These are phyloP conservation scores for Tauraco erythrolophus DNA, from an alignment of 2,113 vertebrate genomes.

Conservation along the genomic window DNA sequence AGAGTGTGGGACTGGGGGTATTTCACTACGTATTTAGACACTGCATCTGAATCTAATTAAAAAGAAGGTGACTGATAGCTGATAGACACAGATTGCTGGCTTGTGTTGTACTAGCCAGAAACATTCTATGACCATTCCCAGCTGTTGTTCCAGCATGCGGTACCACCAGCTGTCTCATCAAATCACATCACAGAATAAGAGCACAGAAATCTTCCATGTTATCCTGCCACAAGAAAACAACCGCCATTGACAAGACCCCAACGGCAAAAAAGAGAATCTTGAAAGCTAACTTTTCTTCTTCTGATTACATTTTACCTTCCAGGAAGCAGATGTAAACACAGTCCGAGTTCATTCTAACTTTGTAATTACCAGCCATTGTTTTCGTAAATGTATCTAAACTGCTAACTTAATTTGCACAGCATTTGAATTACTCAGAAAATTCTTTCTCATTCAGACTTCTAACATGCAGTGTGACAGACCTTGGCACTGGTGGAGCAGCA, in stretches of 20 bases:
- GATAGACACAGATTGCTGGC: slow-evolving; percentile 22
- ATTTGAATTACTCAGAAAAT: neutral
- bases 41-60: slow-evolving; percentile 25
- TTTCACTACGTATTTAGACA: neutral
- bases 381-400: neutral
- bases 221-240: neutral
- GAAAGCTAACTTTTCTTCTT: slow-evolving; percentile 2
- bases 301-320: slow-evolving; percentile 25
- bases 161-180: slow-evolving; percentile 36
- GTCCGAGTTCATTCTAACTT: neutral
- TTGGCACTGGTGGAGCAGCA: neutral
- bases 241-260: neutral
- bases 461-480: neutral
- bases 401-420: neutral
- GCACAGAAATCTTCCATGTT: slow-evolving; percentile 5
- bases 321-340: slow-evolving; percentile 26
- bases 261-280: neutral
- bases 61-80: slow-evolving; percentile 18
- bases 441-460: neutral
- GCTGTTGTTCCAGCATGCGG: slow-evolving; percentile 24
- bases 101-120: slow-evolving; percentile 34
- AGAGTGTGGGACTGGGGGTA: neutral
- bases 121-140: slow-evolving; percentile 43
- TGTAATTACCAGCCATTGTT: neutral
- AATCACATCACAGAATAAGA: slow-evolving; percentile 22